Evolutionary conservation across 2,113 vertebrate genomes (phyloP), one percentile per base, ranked within the genome.

Genomic region (Ageneiosus marmoratus): DNA sequence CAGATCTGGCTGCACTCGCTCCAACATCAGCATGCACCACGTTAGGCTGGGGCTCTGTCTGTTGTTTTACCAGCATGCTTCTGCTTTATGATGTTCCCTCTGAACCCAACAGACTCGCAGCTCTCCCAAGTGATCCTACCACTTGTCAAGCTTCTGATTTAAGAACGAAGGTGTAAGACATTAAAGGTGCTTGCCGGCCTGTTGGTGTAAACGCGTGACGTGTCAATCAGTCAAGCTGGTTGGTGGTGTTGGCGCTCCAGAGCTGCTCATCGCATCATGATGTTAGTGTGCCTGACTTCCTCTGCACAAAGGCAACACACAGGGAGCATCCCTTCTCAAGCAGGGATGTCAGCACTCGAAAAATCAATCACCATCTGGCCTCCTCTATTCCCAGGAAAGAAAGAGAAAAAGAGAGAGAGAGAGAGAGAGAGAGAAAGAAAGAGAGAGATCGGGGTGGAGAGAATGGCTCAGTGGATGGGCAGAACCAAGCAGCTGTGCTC

Each of bases 331-430:
- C 83, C 95, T 96, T 96, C 95, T 97, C 96, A 95, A 96, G 96
- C 97, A 95, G 95, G 96, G 96, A 96, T 97, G 97, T 98, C 97
- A 96, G 96, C 96, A 96, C 96, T 97, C 96, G 96, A 96, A 96
- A 98, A 98, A 97, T 96, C 96, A 97, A 96, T 98, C 96, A 96
- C 97, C 98, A 98, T 99, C 97, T 99, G 97, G 95, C 96, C 96
- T 96, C 95, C 93, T 95, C 96, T 96, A 95, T 94, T 94, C 94
- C 95, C 75, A 94, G 95, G 95, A 95, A 95, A 95, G 83, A 77
- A 67, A 53, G 69, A 77, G 72, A 62, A 69, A 82, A 44, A 81
- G 55, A 34, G 44, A 67, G 67, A 79, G 56, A 44, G 13, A 75
- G 67, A 46, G 60, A 55, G 70, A 83, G 70, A 73, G 46, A 58